These are phyloP conservation scores for Ictalurus punctatus DNA, from an alignment of 2,113 vertebrate species.

Conservation along the genomic window DNA sequence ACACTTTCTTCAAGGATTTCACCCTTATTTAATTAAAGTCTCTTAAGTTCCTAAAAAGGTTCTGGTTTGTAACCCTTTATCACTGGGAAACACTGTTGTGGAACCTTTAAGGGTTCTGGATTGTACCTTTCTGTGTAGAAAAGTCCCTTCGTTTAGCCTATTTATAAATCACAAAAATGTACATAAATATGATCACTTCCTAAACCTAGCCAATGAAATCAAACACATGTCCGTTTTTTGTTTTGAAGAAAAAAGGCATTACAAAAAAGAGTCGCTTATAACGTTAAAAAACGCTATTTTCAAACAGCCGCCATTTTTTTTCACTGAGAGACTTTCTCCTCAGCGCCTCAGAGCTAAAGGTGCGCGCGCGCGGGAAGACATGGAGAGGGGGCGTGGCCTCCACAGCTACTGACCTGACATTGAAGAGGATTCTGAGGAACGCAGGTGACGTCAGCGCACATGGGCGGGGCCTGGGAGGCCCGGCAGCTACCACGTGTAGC, in stretches of 20 bases:
- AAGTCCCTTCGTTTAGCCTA: not conserved
- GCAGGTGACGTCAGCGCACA: slow-evolving; percentile 69
- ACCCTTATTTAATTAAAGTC: not conserved
- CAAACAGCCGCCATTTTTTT: not conserved
- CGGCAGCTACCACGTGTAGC: slow-evolving; percentile 84
- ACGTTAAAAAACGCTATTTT: not conserved
- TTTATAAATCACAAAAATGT: not conserved
- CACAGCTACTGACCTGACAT: slow-evolving; percentile 56
- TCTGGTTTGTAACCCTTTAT: not conserved
- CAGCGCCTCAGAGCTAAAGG: not conserved
- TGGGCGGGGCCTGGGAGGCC: slow-evolving; percentile 79
- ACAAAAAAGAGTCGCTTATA: not conserved
- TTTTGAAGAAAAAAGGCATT: not conserved
- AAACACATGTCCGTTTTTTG: not conserved
- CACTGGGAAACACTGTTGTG: not conserved
- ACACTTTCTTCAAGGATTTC: not conserved
- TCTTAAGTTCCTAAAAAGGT: not conserved
- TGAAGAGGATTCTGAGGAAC: slow-evolving; percentile 41
- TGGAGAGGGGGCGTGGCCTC: not conserved
- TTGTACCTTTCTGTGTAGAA: not conserved
- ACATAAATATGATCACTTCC: not conserved
- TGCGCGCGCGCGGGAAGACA: slow-evolving; percentile 22
- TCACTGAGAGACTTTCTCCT: not conserved
- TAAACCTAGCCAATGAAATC: not conserved
- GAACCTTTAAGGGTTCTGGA: not conserved